Percentiles rank a stretch among this genome's conserved stretches.
These are phyloP conservation scores for Euura lappo DNA, from an alignment of 1,140 invertebrate genomes.

Conservation along the genomic window DNA sequence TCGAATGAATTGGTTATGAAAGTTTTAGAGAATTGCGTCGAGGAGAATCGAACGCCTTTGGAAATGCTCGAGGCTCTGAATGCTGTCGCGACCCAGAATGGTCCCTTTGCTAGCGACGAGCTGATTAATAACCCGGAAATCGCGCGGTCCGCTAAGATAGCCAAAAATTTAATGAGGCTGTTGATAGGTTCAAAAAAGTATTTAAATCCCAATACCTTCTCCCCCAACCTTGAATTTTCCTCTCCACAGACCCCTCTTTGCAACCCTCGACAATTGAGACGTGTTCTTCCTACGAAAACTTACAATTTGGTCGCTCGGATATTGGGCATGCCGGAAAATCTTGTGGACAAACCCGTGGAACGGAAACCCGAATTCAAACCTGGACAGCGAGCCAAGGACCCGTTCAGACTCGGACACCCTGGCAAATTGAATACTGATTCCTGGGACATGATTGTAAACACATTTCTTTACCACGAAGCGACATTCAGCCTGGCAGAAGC, in stretches of 20 bases:
- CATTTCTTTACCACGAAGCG: too few species aligned
- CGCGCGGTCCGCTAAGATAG: constrained; percentile 24
- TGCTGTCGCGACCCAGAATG: constrained; percentile 34
- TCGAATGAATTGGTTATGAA: constrained; percentile 33
- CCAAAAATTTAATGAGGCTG: constrained; percentile 40
- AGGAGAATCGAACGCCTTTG: constrained; percentile 18
- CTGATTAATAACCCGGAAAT: constrained; percentile 9
- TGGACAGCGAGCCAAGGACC: neutral
- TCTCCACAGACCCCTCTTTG: constrained; percentile 35
- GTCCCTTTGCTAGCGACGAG: neutral
- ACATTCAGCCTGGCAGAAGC: neutral
- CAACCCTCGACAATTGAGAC: constrained; percentile 39
- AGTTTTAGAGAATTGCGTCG: constrained; percentile 27
- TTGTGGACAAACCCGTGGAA: neutral
- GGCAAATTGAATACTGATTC: neutral
- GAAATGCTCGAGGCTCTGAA: constrained; percentile 32
- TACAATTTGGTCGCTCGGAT: constrained; percentile 45
- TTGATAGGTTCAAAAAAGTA: constrained; percentile 46
- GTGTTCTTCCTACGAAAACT: constrained; percentile 37
- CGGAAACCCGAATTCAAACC: neutral
- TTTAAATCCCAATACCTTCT: constrained; percentile 32
- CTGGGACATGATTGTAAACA: neutral
- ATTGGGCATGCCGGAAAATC: constrained; percentile 34
- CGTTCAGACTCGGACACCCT: neutral
- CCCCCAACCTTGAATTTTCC: constrained; percentile 38